These are phyloP conservation scores for Metellina segmentata DNA, from an alignment of 2,888 invertebrate species.

Conservation along the genomic window DNA sequence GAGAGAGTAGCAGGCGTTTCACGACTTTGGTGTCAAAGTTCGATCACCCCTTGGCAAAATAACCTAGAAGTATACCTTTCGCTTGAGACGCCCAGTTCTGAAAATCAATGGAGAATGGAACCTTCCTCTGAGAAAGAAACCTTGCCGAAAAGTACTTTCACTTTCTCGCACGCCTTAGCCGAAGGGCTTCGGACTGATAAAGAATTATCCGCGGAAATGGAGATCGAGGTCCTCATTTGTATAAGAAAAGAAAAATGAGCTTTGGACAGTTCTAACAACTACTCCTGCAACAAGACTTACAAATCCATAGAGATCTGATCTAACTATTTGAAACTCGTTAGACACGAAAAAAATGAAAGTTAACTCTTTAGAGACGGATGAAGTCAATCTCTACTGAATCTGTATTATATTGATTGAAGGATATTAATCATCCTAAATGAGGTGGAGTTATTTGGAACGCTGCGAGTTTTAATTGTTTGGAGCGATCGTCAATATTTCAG, in stretches of 20 bases:
- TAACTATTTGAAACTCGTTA: not conserved
- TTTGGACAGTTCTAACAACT: not conserved
- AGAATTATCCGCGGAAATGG: constrained; percentile 23
- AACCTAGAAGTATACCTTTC: constrained; percentile 58
- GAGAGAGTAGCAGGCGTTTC: constrained; percentile 4
- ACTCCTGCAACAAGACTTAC: not conserved
- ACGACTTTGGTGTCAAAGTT: constrained; percentile 52
- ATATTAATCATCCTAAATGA: not conserved
- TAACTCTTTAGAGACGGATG: not conserved
- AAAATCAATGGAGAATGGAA: constrained; percentile 42
- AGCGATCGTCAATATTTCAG: no score
- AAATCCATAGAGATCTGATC: not conserved
- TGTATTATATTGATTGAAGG: not conserved
- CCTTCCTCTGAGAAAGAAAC: constrained; percentile 4
- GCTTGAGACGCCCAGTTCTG: constrained; percentile 55
- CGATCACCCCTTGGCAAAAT: constrained; percentile 7
- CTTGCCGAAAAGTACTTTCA: not conserved
- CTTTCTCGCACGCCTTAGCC: constrained; percentile 35
- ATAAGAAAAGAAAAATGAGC: not conserved
- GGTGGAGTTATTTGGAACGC: not conserved
- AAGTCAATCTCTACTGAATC: not conserved
- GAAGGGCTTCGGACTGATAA: constrained; percentile 5
- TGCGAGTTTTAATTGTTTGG: not conserved
- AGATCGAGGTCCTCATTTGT: not conserved
- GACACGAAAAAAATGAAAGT: not conserved